phyloP scores from a whole-genome alignment of 2,888 invertebrate species.

The Malacosoma neustria region DNA sequence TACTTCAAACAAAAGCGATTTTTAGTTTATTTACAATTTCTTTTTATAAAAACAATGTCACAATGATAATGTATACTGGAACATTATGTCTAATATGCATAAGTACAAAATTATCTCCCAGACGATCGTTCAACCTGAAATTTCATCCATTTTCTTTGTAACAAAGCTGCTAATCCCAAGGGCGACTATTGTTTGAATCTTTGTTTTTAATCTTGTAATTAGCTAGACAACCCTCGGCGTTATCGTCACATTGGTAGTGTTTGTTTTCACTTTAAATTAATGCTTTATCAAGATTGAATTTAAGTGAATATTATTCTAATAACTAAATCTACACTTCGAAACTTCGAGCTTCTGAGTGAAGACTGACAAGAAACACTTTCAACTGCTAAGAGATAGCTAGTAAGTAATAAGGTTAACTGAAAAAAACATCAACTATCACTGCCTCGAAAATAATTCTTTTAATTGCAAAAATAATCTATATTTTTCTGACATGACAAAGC shows the following conservation, averaged over 20 bases:
- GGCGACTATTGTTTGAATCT: conserved; percentile 21
- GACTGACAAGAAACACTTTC: too few species aligned
- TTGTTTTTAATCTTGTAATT: conserved; percentile 37
- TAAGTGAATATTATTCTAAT: neutral
- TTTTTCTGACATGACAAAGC: too few species aligned
- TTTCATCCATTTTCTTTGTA: conserved; percentile 14
- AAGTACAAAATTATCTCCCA: neutral
- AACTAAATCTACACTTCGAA: neutral
- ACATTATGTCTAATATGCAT: neutral
- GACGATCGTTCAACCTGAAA: conserved; percentile 1
- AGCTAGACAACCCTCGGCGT: conserved; percentile 21
- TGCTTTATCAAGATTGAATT: neutral
- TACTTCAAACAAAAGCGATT: too few species aligned
- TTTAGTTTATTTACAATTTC: too few species aligned
- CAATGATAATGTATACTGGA: too few species aligned
- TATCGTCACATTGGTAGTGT: conserved; percentile 12
- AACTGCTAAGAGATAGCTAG: too few species aligned
- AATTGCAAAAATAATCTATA: too few species aligned
- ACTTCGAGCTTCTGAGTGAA: too few species aligned
- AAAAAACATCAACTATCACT: too few species aligned
- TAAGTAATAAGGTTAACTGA: too few species aligned
- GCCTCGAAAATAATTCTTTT: too few species aligned
- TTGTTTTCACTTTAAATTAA: conserved; percentile 3
- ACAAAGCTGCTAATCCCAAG: conserved; percentile 18
- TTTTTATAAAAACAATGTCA: too few species aligned